These are phyloP conservation scores for Hecatera dysodea DNA, from an alignment of 2,888 invertebrate species.

Conservation along the genomic window DNA sequence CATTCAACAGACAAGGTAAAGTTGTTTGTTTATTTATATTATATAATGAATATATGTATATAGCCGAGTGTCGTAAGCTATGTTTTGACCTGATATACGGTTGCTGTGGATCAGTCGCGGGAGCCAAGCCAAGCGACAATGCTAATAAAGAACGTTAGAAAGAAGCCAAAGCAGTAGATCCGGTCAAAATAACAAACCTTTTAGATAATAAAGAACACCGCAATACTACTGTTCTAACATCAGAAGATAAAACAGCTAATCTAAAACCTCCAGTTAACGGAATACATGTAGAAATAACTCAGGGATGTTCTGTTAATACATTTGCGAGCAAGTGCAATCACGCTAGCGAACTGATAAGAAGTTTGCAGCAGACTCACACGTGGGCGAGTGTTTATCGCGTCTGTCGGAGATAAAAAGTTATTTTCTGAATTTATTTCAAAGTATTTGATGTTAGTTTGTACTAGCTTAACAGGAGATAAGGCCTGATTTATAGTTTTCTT, in stretches of 20 bases:
- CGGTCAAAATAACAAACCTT: slow-evolving; percentile 9
- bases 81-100: not conserved
- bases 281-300: slow-evolving; percentile 46
- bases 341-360: slow-evolving; percentile 50
- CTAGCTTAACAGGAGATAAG: slow-evolving; percentile 42
- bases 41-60: no score
- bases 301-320: slow-evolving; percentile 43
- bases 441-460: slow-evolving; percentile 48
- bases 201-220: not conserved
- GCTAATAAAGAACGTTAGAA: not conserved
- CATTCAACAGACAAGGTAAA: not conserved
- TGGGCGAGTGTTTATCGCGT: slow-evolving; percentile 57
- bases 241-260: slow-evolving; percentile 37
- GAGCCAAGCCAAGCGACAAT: not conserved
- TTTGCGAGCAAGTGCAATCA: slow-evolving; percentile 62
- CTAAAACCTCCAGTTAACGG: slow-evolving; percentile 25
- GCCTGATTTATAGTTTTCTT: slow-evolving; percentile 30
- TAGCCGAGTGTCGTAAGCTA: not conserved
- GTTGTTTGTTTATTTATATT: no score
- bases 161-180: not conserved
- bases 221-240: slow-evolving; percentile 19
- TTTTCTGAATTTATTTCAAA: slow-evolving; percentile 53
- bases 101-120: not conserved
- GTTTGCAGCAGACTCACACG: slow-evolving; percentile 44
- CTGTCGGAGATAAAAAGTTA: slow-evolving; percentile 58